Evolutionary conservation across 2,113 vertebrate species (phyloP), one percentile per base, ranked within the genome.

Genomic region (Syngnathoides biaculeatus): DNA sequence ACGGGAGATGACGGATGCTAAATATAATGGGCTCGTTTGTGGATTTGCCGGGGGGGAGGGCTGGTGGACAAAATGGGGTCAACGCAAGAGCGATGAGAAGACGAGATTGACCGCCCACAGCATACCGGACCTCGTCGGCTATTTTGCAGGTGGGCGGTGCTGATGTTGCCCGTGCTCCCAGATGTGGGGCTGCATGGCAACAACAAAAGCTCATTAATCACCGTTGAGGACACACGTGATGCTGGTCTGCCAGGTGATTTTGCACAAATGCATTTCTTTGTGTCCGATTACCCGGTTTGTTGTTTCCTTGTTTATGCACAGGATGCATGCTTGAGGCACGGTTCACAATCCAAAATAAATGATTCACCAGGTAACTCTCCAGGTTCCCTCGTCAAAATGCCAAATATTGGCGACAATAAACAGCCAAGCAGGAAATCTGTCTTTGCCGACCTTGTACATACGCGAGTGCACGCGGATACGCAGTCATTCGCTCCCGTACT

Each of bases 201-300:
- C 81, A 80, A 83, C 84, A 79, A 79, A 82, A 85, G 71, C 79
- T 87, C 83, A 89, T 92, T 90, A 86, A 90, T 91, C 91, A 87
- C 70, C 79, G 84, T 86, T 88, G 68, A 20, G 48, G 57, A 38
- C 9, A 17, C 1, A 8, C 8, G 48, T n/a, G 69, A 65, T 65
- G 55, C 71, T 61, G 40, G 65, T 79, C 27, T 40, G 9, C 47
- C 27, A 8, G 53, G 26, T 15, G 72, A 50, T 69, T 83, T 73
- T 76, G 72, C 79, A 75, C 80, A 43, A 30, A 27, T 61, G 72
- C 72, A 71, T 60, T 74, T 82, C 45, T 65, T 45, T 17, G 47
- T 48, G 38, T 73, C 43, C 72, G 57, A 35, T 15, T 73, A 48
- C 10, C 40, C 12, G 9, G 40, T 10, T 1, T 42, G 40, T 42